These are phyloP conservation scores for Nyctibius bracteatus DNA, from an alignment of 2,113 vertebrate species.

Conservation along the genomic window DNA sequence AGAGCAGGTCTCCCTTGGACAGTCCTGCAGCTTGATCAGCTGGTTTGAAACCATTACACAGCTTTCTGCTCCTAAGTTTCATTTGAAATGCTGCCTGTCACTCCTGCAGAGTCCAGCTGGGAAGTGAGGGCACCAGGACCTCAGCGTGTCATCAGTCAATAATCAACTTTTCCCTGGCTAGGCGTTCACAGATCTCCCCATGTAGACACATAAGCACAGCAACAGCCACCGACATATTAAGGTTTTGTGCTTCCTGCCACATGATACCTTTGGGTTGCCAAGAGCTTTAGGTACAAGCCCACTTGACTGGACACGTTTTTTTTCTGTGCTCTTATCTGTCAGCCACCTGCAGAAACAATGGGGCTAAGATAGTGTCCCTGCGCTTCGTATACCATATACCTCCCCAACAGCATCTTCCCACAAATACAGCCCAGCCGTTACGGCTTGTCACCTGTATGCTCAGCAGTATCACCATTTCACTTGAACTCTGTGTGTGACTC, in stretches of 20 bases:
- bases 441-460: not conserved
- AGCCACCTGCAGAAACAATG: not conserved
- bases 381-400: rapidly evolving
- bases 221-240: not conserved
- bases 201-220: not conserved
- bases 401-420: not conserved
- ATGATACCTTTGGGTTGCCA: not conserved
- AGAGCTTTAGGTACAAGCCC: not conserved
- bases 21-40: not conserved
- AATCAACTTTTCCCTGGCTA: not conserved
- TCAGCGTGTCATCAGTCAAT: not conserved
- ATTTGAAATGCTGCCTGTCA: rapidly evolving
- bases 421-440: rapidly evolving
- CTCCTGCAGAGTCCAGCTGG: not conserved
- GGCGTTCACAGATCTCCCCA: not conserved
- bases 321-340: not conserved
- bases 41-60: not conserved
- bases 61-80: not conserved
- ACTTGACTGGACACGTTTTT: not conserved
- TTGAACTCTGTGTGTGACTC: not conserved
- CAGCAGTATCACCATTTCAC: not conserved
- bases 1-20: not conserved
- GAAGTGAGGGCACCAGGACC: not conserved
- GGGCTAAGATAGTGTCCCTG: not conserved
- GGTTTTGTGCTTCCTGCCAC: not conserved